Percentiles rank a stretch among this genome's conserved stretches.
Evolutionary conservation across 1,140 invertebrate species (phyloP).

Genomic region (Nasonia giraulti): DNA sequence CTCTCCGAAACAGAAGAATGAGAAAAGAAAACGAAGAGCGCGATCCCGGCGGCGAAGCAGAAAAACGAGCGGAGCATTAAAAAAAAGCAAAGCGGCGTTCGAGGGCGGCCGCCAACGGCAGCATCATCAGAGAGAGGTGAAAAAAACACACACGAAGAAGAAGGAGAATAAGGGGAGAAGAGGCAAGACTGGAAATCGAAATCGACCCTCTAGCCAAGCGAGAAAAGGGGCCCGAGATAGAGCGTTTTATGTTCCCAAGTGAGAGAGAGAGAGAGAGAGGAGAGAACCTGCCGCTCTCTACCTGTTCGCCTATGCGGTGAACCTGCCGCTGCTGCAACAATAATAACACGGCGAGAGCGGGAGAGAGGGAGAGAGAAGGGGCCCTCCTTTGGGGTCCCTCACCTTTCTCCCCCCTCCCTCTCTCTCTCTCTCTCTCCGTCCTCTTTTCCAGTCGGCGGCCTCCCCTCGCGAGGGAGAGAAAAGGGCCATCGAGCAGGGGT

Average conservation of each 20-base stretch:
- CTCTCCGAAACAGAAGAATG: background rate
- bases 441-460: slow-evolving; percentile 8
- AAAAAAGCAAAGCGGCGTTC: background rate
- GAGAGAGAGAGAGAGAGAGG: slow-evolving; percentile 12
- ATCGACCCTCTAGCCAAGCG: slow-evolving; percentile 35
- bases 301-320: slow-evolving; percentile 42
- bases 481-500: background rate
- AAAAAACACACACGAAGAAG: slow-evolving; percentile 17
- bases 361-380: background rate
- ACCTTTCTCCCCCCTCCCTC: slow-evolving; percentile 16
- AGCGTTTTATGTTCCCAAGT: background rate
- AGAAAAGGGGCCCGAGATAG: slow-evolving; percentile 15
- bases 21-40: slow-evolving; percentile 27
- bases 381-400: slow-evolving; percentile 33
- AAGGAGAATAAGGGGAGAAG: slow-evolving; percentile 19
- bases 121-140: slow-evolving; percentile 1
- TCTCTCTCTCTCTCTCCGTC: background rate
- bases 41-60: background rate
- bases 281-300: slow-evolving; percentile 30
- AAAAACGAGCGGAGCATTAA: slow-evolving; percentile 5
- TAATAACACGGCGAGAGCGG: slow-evolving; percentile 14
- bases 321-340: slow-evolving; percentile 34
- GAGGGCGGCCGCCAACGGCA: slow-evolving; percentile 14
- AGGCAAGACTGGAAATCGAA: slow-evolving; percentile 43
- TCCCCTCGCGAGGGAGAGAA: slow-evolving; percentile 14